Conservation (phyloP, 2,797 vertebrate genomes). For the Propithecus perrieri region DNA sequence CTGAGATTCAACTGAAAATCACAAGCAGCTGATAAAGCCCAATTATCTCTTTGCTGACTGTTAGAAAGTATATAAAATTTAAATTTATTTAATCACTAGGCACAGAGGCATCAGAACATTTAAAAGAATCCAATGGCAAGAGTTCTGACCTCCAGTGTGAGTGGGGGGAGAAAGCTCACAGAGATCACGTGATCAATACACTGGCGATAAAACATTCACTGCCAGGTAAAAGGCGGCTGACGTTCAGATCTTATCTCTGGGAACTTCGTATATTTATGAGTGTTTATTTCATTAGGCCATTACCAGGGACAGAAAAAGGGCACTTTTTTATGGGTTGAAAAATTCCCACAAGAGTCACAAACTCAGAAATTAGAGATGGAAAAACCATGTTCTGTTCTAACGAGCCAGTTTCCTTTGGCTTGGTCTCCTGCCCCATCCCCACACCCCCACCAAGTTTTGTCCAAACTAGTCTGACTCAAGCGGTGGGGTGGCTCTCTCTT, state of each 20-base stretch:
- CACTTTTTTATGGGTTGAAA: conserved; percentile 67
- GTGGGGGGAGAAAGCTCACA: background rate
- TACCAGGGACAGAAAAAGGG: conserved; percentile 63
- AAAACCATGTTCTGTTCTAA: conserved; percentile 21
- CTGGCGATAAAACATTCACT: conserved; percentile 24
- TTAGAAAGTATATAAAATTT: background rate
- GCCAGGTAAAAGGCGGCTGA: conserved; percentile 36
- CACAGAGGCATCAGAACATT: background rate
- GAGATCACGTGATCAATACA: background rate
- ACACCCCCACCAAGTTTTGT: background rate
- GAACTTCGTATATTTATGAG: conserved; percentile 71
- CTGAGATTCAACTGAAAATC: conserved; percentile 2
- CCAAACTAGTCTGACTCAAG: conserved; percentile 21
- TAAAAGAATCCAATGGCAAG: conserved; percentile 9
- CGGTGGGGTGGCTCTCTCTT: conserved; percentile 28
- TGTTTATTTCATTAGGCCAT: conserved; percentile 75
- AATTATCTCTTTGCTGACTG: background rate
- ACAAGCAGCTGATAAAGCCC: background rate
- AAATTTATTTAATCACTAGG: conserved; percentile 8
- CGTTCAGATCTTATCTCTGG: conserved; percentile 65
- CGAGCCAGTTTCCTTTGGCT: background rate
- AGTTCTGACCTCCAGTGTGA: background rate
- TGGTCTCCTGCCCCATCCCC: background rate
- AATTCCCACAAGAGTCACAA: conserved; percentile 73
- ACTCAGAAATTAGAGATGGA: conserved; percentile 60